Evolutionary conservation across 2,888 invertebrate species (phyloP).

Genomic region (Caenorhabditis sp.): DNA sequence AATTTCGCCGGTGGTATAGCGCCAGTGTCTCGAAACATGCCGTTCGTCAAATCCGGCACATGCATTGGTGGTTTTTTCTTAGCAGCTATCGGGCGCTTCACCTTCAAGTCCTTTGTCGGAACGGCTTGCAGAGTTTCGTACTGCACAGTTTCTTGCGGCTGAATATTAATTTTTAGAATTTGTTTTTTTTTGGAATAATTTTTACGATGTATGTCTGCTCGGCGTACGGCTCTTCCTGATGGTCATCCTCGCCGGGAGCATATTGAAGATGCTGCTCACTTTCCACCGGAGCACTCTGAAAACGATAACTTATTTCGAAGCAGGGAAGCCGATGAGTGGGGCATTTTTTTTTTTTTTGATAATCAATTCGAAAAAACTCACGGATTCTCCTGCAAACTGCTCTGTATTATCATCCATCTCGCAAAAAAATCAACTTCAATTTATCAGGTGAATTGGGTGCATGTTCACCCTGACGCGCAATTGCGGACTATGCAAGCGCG

Average conservation of each 20-base stretch:
- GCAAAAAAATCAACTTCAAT: neutral
- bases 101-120: neutral
- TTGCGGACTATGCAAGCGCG: conserved; percentile 29
- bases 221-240: no score
- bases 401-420: no score
- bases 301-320: no score
- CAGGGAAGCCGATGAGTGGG: neutral
- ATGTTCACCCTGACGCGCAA: conserved; percentile 12
- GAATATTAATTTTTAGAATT: no score
- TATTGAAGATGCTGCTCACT: no score
- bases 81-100: neutral
- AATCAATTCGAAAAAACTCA: no score
- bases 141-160: neutral
- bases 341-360: neutral
- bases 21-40: neutral
- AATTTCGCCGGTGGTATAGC: conserved; percentile 32
- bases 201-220: neutral
- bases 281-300: no score
- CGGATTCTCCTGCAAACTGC: neutral
- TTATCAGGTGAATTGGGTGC: conserved; percentile 1
- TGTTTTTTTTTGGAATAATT: neutral
- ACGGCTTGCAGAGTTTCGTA: no score
- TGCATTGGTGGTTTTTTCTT: neutral
- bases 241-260: neutral
- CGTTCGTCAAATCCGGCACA: neutral